Percentiles rank a stretch among this genome's conserved stretches.
These are phyloP conservation scores for Neotoxoptera formosana DNA, from an alignment of 1,140 invertebrate species.

Conservation along the genomic window DNA sequence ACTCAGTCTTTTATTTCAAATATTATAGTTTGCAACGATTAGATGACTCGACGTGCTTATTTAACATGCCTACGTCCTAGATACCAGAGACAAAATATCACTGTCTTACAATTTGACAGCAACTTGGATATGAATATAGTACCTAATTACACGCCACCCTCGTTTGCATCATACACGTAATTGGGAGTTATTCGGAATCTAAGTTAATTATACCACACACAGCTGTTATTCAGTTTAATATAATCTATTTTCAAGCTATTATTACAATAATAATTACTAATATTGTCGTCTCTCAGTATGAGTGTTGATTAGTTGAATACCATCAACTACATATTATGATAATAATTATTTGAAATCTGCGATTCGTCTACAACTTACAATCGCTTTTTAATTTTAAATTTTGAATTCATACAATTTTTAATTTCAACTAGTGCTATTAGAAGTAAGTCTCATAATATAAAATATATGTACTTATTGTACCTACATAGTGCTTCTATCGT, in stretches of 20 bases:
- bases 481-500: too few species aligned
- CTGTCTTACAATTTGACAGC: not conserved
- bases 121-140: not conserved
- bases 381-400: not conserved
- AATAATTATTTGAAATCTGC: not conserved
- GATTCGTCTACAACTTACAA: not conserved
- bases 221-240: too few species aligned
- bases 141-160: too few species aligned
- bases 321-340: not conserved
- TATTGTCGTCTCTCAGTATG: not conserved
- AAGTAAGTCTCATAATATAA: too few species aligned
- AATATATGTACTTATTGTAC: too few species aligned
- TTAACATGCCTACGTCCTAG: not conserved
- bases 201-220: too few species aligned
- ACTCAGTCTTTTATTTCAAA: not conserved
- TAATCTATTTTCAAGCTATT: not conserved
- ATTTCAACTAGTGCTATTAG: not conserved
- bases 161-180: too few species aligned
- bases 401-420: not conserved
- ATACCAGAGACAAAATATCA: not conserved
- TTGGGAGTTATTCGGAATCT: too few species aligned
- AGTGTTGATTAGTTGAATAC: too few species aligned
- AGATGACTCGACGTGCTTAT: not conserved
- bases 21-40: not conserved
- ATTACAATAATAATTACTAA: not conserved